phyloP scores from a whole-genome alignment of 2,113 vertebrate genomes.

The Oostethus manadensis region DNA sequence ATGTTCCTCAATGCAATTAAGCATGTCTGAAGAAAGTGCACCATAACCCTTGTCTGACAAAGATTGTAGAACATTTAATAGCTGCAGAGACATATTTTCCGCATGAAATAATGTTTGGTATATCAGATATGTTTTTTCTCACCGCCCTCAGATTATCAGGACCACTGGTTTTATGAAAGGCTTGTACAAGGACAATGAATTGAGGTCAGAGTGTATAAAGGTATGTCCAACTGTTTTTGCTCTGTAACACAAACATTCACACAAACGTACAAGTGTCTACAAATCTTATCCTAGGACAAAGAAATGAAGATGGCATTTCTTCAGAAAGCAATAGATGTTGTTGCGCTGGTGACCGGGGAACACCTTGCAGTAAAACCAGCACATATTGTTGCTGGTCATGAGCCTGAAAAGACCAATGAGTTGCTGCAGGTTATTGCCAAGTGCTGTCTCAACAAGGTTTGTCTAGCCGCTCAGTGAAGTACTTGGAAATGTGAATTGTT shows the following conservation, averaged over 20 bases:
- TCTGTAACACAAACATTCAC: no score
- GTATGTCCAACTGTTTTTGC: constrained; percentile 49
- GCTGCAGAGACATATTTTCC: no score
- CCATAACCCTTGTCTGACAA: no score
- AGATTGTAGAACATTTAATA: no score
- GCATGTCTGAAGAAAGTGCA: no score
- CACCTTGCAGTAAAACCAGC: constrained; percentile 79
- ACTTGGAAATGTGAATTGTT: background rate
- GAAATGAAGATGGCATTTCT: constrained; percentile 93
- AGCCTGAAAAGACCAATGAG: constrained; percentile 92
- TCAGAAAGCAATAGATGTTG: constrained; percentile 92
- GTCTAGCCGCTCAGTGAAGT: background rate
- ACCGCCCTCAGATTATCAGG: constrained; percentile 81
- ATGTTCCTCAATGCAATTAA: no score
- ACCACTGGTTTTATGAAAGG: constrained; percentile 93
- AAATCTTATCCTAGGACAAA: constrained; percentile 76
- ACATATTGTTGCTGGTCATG: constrained; percentile 85
- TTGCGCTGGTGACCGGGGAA: constrained; percentile 86
- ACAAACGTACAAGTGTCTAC: no score
- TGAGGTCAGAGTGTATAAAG: constrained; percentile 95
- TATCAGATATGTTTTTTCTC: no score
- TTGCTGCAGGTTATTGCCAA: constrained; percentile 89
- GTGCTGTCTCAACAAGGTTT: constrained; percentile 89
- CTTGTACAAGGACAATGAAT: constrained; percentile 84
- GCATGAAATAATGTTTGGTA: no score